Evolutionary conservation across 2,797 vertebrate genomes (phyloP).

Genomic region (Dermochelys coriacea): DNA sequence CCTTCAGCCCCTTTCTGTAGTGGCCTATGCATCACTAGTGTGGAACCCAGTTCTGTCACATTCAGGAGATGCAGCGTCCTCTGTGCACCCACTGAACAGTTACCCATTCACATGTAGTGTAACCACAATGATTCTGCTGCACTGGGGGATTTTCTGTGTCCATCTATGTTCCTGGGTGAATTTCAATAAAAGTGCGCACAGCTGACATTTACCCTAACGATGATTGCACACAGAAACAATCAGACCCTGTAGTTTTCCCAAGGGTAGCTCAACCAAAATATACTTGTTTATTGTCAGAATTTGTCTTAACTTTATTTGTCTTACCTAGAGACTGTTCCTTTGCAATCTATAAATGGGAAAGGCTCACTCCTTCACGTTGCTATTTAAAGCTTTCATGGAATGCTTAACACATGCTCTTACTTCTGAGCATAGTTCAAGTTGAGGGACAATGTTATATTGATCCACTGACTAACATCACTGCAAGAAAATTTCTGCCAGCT

Average conservation of each 20-base stretch:
- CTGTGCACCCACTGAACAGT: neutral
- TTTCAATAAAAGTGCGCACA: conserved; percentile 16
- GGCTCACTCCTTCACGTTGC: no score
- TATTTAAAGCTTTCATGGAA: neutral
- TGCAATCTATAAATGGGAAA: no score
- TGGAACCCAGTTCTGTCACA: accelerated
- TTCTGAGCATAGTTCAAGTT: no score
- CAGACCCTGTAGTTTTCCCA: no score
- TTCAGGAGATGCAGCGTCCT: neutral
- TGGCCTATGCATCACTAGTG: neutral
- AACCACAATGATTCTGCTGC: neutral
- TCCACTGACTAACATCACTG: no score
- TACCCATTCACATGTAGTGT: accelerated
- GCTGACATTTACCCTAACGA: neutral
- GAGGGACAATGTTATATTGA: no score
- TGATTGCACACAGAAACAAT: neutral
- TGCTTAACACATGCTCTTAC: neutral
- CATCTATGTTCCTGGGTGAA: neutral
- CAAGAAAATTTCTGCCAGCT: no score
- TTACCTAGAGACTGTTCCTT: neutral
- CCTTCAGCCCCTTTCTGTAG: no score
- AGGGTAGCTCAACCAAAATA: no score
- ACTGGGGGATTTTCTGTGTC: neutral
- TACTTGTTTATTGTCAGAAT: no score
- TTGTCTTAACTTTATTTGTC: no score